Conservation (phyloP, 1,140 invertebrate species). For the Drosophila subpulchrella region DNA sequence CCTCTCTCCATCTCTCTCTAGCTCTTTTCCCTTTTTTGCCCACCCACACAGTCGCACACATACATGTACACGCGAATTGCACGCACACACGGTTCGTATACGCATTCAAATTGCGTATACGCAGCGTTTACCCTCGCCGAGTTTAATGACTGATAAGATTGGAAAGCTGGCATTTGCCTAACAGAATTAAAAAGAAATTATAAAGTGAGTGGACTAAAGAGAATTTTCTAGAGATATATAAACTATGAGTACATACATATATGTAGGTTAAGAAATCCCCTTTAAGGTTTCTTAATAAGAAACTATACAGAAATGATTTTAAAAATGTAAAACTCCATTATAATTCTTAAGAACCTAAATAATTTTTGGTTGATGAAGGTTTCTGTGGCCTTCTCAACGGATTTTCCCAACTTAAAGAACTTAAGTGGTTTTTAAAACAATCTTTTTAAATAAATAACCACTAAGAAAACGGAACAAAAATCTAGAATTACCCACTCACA, state of each 20-base stretch:
- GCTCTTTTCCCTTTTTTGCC: constrained; percentile 5
- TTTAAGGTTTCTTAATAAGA: no score
- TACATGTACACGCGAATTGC: constrained; percentile 2
- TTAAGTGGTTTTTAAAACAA: no score
- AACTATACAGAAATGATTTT: background rate
- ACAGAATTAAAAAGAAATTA: constrained; percentile 24
- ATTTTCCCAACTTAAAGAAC: no score
- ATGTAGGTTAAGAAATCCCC: no score
- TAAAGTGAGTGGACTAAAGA: background rate
- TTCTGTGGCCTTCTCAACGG: no score
- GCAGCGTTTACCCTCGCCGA: constrained; percentile 38
- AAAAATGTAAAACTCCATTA: background rate
- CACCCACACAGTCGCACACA: constrained; percentile 29
- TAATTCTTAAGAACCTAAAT: no score
- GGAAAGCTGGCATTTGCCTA: constrained; percentile 39
- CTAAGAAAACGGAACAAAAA: background rate
- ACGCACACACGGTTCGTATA: constrained; percentile 35
- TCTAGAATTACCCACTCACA: background rate
- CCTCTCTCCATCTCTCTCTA: background rate
- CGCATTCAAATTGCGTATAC: constrained; percentile 57
- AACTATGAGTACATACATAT: no score
- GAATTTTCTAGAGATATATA: background rate
- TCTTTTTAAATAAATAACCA: no score
- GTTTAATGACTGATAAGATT: constrained; percentile 79
- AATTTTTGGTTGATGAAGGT: no score